phyloP scores from a whole-genome alignment of 2,113 vertebrate genomes.

The Mustela lutreola region DNA sequence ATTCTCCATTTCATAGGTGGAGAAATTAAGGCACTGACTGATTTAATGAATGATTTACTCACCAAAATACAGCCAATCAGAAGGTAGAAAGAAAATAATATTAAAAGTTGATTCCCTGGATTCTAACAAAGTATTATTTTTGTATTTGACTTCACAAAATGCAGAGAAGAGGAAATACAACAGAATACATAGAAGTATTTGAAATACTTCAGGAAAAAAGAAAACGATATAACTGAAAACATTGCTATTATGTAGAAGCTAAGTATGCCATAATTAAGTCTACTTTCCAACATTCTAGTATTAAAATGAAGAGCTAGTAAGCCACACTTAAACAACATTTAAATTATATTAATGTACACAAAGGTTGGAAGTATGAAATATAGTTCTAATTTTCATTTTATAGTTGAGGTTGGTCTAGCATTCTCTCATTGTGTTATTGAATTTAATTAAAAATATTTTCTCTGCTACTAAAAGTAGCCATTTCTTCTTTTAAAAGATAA shows the following conservation, averaged over 20 bases:
- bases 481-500: constrained; percentile 34
- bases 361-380: constrained; percentile 52
- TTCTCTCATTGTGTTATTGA: constrained; percentile 49
- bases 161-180: background rate
- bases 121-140: background rate
- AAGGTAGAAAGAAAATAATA: background rate
- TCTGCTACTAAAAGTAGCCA: constrained; percentile 50
- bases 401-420: constrained; percentile 40
- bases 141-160: background rate
- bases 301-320: constrained; percentile 32
- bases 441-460: constrained; percentile 42
- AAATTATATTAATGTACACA: constrained; percentile 54
- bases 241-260: background rate
- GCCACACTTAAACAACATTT: constrained; percentile 29
- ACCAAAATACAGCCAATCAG: background rate
- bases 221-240: background rate
- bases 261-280: constrained; percentile 26
- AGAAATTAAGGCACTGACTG: background rate
- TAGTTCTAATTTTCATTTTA: constrained; percentile 70
- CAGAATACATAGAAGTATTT: background rate
- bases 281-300: constrained; percentile 34
- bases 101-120: background rate
- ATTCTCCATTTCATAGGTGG: background rate
- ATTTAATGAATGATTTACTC: background rate
- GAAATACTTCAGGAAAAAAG: background rate